phyloP scores from a whole-genome alignment of 2,113 vertebrate species.

The Gavialis gangeticus region DNA sequence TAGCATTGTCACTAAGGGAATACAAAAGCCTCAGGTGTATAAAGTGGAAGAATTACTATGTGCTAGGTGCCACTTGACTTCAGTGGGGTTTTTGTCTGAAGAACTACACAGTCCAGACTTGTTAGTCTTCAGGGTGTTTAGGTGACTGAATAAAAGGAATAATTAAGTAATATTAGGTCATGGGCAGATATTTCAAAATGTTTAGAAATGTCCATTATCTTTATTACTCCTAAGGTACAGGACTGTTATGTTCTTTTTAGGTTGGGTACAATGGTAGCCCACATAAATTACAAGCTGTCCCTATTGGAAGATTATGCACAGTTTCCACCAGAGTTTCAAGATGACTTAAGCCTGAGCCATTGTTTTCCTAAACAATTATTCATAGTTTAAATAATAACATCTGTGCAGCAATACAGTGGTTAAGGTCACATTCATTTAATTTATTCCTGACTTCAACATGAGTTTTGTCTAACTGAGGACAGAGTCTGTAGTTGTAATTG shows the following conservation, averaged over 20 bases:
- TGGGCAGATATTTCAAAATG: not conserved
- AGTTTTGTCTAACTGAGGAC: not conserved
- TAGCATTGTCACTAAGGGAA: not conserved
- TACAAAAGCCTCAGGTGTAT: not conserved
- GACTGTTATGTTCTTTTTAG: not conserved
- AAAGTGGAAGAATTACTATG: fast-evolving
- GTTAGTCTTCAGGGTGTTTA: not conserved
- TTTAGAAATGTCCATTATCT: constrained; percentile 13
- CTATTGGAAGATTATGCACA: not conserved
- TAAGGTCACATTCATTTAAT: not conserved
- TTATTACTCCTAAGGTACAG: not conserved
- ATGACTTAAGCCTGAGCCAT: not conserved
- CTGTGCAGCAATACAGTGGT: fast-evolving
- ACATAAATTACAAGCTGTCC: not conserved
- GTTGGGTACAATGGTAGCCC: not conserved
- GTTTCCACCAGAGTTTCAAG: not conserved
- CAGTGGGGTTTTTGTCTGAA: not conserved
- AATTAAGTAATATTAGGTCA: not conserved
- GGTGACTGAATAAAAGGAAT: not conserved
- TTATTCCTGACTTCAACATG: not conserved
- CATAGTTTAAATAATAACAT: not conserved
- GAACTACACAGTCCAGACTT: not conserved
- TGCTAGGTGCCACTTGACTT: not conserved
- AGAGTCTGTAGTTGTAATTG: not conserved
- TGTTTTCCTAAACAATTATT: not conserved